These are phyloP conservation scores for Diploptera punctata DNA, from an alignment of 2,888 invertebrate genomes.

Conservation along the genomic window DNA sequence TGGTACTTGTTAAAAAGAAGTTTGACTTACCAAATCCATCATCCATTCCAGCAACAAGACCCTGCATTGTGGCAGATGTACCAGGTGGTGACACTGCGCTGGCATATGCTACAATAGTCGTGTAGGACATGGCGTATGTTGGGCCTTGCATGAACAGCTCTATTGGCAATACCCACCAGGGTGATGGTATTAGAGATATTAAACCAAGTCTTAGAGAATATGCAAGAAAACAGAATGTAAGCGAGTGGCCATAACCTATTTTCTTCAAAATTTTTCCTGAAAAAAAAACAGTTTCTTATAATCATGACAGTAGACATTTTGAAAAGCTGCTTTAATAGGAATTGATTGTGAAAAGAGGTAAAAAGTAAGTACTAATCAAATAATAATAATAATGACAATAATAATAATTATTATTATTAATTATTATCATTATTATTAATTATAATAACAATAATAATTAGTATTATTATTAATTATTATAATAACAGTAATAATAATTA, in stretches of 20 bases:
- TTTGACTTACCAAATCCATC: constrained; percentile 73
- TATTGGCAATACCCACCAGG: constrained; percentile 83
- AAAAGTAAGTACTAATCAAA: too few relatives aligned
- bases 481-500: too few relatives aligned
- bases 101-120: constrained; percentile 76
- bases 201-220: constrained; percentile 77
- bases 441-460: too few relatives aligned
- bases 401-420: too few relatives aligned
- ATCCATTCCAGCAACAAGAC: constrained; percentile 87
- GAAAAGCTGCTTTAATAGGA: too few relatives aligned
- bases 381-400: too few relatives aligned
- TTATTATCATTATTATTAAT: too few relatives aligned
- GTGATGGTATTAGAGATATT: constrained; percentile 77
- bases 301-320: too few relatives aligned
- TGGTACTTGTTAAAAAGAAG: too few relatives aligned
- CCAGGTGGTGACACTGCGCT: constrained; percentile 71
- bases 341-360: too few relatives aligned
- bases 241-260: constrained; percentile 77
- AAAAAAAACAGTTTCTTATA: constrained; percentile 43
- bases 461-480: too few relatives aligned
- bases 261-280: constrained; percentile 78
- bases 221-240: constrained; percentile 78
- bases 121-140: constrained; percentile 85
- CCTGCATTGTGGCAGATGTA: constrained; percentile 84
- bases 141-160: constrained; percentile 86